A percentile compares a stretch with the other conserved stretches of the same genome.
These are phyloP conservation scores for Rhincodon typus DNA, from an alignment of 2,797 vertebrate genomes.

Conservation along the genomic window DNA sequence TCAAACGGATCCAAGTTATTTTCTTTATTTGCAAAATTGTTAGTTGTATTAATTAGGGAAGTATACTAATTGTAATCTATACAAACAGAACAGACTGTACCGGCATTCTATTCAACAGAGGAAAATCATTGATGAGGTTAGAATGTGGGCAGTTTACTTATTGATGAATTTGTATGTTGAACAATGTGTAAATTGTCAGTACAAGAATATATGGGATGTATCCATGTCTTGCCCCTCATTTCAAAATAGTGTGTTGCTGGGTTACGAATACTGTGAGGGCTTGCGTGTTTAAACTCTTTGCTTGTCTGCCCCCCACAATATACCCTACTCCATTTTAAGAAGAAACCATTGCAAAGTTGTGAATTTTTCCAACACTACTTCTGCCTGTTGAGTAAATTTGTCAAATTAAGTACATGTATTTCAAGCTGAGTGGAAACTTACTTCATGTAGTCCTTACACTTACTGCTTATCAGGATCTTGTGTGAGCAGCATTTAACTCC, in stretches of 20 bases:
- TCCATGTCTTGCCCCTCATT: neutral
- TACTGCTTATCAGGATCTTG: neutral
- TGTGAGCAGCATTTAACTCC: neutral
- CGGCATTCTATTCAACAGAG: constrained; percentile 44
- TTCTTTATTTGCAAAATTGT: neutral
- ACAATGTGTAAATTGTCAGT: neutral
- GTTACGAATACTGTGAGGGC: neutral
- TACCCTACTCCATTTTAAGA: neutral
- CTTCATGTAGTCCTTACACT: neutral
- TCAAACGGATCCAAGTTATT: neutral
- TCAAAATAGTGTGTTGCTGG: neutral
- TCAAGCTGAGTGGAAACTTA: neutral
- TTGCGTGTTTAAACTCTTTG: neutral
- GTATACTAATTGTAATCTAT: neutral
- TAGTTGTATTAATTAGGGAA: neutral
- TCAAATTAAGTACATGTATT: neutral
- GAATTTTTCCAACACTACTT: neutral
- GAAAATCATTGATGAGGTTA: constrained; percentile 61
- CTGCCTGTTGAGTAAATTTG: neutral
- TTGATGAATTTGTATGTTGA: neutral
- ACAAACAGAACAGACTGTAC: neutral
- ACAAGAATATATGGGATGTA: neutral
- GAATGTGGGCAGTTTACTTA: constrained; percentile 41
- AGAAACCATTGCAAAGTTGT: neutral
- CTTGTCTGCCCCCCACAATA: neutral